Conservation (phyloP, 2,888 invertebrate genomes). For the Altica lythri region DNA sequence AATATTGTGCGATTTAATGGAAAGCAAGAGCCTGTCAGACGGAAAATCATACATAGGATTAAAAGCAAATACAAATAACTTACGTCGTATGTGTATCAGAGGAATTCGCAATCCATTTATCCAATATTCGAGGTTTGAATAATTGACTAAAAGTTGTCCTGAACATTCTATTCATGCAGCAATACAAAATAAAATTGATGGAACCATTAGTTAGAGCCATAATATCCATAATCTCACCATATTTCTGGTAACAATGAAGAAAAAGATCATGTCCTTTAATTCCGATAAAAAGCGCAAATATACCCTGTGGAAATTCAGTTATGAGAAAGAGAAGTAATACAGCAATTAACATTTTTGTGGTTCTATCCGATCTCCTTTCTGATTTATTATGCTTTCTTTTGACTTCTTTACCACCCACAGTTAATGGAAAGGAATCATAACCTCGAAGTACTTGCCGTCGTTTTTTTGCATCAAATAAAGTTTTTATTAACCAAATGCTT, state of each 20-base stretch:
- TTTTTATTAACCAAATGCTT: slow-evolving; percentile 71
- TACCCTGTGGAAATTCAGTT: slow-evolving; percentile 81
- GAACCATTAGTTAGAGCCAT: slow-evolving; percentile 89
- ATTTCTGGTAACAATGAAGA: slow-evolving; percentile 75
- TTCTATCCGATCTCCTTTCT: slow-evolving; percentile 80
- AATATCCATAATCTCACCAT: slow-evolving; percentile 88
- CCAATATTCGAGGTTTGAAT: slow-evolving; percentile 68
- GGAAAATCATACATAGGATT: background rate
- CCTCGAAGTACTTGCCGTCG: slow-evolving; percentile 72
- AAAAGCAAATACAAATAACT: slow-evolving; percentile 49
- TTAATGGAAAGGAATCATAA: slow-evolving; percentile 63
- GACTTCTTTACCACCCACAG: slow-evolving; percentile 32
- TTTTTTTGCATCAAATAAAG: slow-evolving; percentile 75
- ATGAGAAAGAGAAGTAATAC: slow-evolving; percentile 83
- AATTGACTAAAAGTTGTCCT: slow-evolving; percentile 76
- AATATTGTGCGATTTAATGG: no score
- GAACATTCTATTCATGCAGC: slow-evolving; percentile 93
- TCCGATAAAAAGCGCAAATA: slow-evolving; percentile 66
- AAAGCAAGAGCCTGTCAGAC: no score
- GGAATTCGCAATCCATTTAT: slow-evolving; percentile 64
- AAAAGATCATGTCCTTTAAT: slow-evolving; percentile 74
- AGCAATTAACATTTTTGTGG: slow-evolving; percentile 87
- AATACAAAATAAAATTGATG: slow-evolving; percentile 92
- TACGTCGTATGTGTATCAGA: slow-evolving; percentile 70
- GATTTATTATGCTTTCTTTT: slow-evolving; percentile 58